phyloP scores from a whole-genome alignment of 2,888 invertebrate species.

The Oscheius sp. region DNA sequence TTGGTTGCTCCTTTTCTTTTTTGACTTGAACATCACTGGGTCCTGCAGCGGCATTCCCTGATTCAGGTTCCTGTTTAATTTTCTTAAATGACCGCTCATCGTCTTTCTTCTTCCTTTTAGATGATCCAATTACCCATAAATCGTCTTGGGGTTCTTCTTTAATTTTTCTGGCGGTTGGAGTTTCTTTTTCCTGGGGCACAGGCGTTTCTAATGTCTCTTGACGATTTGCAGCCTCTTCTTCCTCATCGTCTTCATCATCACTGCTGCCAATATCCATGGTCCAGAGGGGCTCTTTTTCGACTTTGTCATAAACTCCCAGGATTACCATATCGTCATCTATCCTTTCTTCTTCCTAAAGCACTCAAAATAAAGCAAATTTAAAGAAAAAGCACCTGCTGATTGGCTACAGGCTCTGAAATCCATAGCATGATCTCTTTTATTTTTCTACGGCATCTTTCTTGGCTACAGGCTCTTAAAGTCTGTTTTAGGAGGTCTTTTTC shows the following conservation, averaged over 20 bases:
- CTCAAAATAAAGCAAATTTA: neutral
- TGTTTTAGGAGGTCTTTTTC: neutral
- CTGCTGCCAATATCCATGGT: neutral
- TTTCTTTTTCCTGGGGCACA: too few species aligned
- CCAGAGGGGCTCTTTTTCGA: neutral
- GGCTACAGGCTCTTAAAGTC: neutral
- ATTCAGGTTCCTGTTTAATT: neutral
- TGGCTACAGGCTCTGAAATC: neutral
- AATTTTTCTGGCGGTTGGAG: neutral
- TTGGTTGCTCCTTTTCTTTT: neutral
- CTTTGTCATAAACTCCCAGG: neutral
- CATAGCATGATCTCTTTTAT: neutral
- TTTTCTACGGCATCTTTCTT: too few species aligned
- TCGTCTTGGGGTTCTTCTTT: neutral
- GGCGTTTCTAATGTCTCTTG: neutral
- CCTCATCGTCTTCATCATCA: neutral
- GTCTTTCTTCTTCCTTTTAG: too few species aligned
- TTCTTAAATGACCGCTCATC: neutral
- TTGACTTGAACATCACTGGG: too few species aligned
- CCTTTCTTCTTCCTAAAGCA: neutral
- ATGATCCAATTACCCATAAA: neutral
- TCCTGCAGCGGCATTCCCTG: too few species aligned
- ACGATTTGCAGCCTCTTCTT: too few species aligned
- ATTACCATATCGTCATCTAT: constrained; percentile 6
- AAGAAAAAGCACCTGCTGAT: too few species aligned